Conservation (phyloP, 2,888 invertebrate genomes). For the Macaria liturata region DNA sequence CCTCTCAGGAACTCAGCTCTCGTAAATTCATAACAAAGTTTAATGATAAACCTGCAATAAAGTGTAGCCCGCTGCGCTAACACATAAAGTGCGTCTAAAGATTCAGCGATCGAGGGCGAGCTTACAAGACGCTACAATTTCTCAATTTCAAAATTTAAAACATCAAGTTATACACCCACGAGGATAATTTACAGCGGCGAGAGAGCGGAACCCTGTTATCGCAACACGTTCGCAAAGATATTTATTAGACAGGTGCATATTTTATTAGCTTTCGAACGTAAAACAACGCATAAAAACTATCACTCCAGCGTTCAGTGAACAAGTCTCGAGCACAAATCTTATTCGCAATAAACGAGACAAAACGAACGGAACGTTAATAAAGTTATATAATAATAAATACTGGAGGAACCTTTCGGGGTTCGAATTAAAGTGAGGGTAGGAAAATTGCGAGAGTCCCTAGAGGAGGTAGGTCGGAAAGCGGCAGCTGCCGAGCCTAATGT, state of each 20-base stretch:
- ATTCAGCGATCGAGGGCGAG: conserved; percentile 19
- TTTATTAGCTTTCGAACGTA: conserved; percentile 63
- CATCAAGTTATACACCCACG: conserved; percentile 49
- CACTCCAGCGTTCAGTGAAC: conserved; percentile 46
- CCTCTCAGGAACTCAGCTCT: conserved; percentile 6
- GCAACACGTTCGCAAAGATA: conserved; percentile 52
- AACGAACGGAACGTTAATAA: conserved; percentile 72
- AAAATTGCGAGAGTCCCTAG: conserved; percentile 76
- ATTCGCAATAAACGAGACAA: conserved; percentile 58
- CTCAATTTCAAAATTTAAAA: conserved; percentile 25
- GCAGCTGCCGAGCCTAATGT: conserved; percentile 79
- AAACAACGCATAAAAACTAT: conserved; percentile 64
- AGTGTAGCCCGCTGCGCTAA: conserved; percentile 21
- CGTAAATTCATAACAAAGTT: conserved; percentile 15
- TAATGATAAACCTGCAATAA: conserved; percentile 20
- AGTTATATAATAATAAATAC: conserved; percentile 81
- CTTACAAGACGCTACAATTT: conserved; percentile 20
- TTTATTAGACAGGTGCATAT: conserved; percentile 66
- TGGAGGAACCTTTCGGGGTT: conserved; percentile 76
- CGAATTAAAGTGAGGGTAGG: conserved; percentile 80
- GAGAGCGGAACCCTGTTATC: conserved; percentile 53
- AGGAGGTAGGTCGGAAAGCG: conserved; percentile 61
- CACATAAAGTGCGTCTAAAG: conserved; percentile 17
- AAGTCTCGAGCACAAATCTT: conserved; percentile 62
- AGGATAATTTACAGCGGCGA: conserved; percentile 51